Percentiles rank a stretch among this genome's conserved stretches.
Evolutionary conservation across 2,113 vertebrate genomes (phyloP).

Genomic region (Astur gentilis): DNA sequence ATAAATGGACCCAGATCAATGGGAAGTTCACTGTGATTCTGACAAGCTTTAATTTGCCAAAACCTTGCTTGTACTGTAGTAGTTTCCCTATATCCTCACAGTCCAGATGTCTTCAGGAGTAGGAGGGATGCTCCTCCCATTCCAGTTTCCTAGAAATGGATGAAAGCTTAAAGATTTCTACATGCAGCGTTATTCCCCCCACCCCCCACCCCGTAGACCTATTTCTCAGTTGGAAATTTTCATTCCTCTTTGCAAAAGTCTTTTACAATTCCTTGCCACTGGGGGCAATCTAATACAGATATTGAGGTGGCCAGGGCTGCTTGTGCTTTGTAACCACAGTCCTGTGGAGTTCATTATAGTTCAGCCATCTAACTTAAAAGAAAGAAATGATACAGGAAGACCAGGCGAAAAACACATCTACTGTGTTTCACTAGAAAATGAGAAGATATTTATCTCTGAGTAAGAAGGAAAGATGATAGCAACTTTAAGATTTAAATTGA

Average conservation of each 20-base stretch:
- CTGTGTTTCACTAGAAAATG: constrained; percentile 14
- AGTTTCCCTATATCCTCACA: background rate
- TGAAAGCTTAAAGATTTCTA: constrained; percentile 14
- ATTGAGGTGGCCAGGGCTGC: background rate
- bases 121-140: constrained; percentile 15
- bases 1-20: background rate
- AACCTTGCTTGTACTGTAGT: background rate
- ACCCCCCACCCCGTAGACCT: background rate
- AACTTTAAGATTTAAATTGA: constrained; percentile 61
- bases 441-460: constrained; percentile 29
- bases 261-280: constrained; percentile 27
- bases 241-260: background rate
- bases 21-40: background rate
- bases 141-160: constrained; percentile 33
- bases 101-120: background rate
- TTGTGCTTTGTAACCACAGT: background rate
- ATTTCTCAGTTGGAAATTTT: constrained; percentile 13
- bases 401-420: background rate
- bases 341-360: background rate
- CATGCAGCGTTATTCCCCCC: background rate
- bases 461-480: constrained; percentile 45
- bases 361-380: background rate
- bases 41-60: constrained; percentile 20
- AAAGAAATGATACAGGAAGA: background rate
- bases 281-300: constrained; percentile 42